Percentiles rank a stretch among this genome's conserved stretches.
These are phyloP conservation scores for Hoplias malabaricus DNA, from an alignment of 2,113 vertebrate species.

Conservation along the genomic window DNA sequence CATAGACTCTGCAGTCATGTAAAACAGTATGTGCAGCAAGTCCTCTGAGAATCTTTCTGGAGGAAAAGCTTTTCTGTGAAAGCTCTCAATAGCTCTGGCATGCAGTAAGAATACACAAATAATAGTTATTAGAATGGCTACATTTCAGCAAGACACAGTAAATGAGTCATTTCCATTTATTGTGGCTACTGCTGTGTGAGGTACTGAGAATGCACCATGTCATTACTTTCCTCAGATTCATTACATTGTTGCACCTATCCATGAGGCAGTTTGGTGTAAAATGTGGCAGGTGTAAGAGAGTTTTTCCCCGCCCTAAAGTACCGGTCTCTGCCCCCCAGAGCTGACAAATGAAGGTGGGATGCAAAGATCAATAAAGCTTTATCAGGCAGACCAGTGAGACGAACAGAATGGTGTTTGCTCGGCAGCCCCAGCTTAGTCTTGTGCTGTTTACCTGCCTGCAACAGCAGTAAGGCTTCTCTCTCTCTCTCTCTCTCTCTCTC, in stretches of 20 bases:
- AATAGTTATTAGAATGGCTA: background rate
- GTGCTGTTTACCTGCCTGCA: background rate
- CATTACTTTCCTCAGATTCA: background rate
- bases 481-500: background rate
- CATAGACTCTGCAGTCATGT: background rate
- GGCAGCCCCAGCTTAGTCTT: constrained; percentile 26
- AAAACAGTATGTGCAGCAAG: background rate
- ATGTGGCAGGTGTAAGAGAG: constrained; percentile 5
- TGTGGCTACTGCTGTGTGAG: background rate
- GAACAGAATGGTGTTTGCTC: constrained; percentile 52
- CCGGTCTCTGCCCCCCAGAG: constrained; percentile 11
- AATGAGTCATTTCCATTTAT: background rate
- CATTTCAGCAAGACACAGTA: background rate
- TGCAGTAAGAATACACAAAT: background rate
- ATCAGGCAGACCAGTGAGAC: constrained; percentile 55
- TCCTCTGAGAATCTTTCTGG: background rate
- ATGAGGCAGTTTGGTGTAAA: background rate
- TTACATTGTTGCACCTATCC: background rate
- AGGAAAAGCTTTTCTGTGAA: background rate
- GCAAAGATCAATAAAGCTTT: constrained; percentile 58
- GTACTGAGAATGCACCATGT: background rate
- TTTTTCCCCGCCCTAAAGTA: background rate
- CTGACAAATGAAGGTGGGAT: constrained; percentile 46
- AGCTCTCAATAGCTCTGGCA: background rate
- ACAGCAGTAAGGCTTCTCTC: background rate